Evolutionary conservation across 2,113 vertebrate genomes (phyloP).

Genomic region (Entomyzon cyanotis): DNA sequence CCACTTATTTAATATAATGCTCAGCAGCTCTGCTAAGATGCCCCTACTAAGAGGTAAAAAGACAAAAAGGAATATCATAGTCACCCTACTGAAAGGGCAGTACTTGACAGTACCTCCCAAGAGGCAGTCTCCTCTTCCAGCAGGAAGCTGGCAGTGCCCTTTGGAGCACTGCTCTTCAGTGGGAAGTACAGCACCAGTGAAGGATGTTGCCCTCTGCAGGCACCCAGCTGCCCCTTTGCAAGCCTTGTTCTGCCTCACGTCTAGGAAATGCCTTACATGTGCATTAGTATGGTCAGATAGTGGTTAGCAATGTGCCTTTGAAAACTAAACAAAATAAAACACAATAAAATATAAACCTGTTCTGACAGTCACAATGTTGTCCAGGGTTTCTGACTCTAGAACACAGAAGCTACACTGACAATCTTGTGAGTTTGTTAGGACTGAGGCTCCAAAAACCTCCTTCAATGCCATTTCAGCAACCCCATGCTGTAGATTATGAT

Average conservation of each 20-base stretch:
- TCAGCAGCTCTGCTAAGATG: constrained; percentile 10
- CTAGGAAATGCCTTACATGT: constrained; percentile 20
- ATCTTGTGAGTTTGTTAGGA: neutral
- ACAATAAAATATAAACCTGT: neutral
- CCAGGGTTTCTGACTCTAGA: neutral
- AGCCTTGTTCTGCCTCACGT: neutral
- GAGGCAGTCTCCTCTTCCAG: constrained; percentile 14
- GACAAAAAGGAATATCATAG: constrained; percentile 5
- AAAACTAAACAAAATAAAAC: neutral
- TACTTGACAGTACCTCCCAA: neutral
- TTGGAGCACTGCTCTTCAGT: constrained; percentile 41
- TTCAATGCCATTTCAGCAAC: constrained; percentile 32
- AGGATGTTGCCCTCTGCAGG: constrained; percentile 39
- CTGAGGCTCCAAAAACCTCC: neutral
- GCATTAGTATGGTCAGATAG: constrained; percentile 58
- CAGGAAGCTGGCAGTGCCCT: constrained; percentile 31
- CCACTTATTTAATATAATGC: neutral
- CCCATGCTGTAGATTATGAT: constrained; percentile 3
- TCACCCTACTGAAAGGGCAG: neutral
- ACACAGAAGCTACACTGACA: neutral
- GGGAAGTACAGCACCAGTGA: constrained; percentile 43
- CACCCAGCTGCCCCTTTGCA: constrained; percentile 25
- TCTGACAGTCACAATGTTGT: neutral
- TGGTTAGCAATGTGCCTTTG: constrained; percentile 57
- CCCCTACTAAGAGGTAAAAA: constrained; percentile 38